Base-by-base conservation (phyloP, 2,113 vertebrate species). In the Istiophorus platypterus region DNA sequence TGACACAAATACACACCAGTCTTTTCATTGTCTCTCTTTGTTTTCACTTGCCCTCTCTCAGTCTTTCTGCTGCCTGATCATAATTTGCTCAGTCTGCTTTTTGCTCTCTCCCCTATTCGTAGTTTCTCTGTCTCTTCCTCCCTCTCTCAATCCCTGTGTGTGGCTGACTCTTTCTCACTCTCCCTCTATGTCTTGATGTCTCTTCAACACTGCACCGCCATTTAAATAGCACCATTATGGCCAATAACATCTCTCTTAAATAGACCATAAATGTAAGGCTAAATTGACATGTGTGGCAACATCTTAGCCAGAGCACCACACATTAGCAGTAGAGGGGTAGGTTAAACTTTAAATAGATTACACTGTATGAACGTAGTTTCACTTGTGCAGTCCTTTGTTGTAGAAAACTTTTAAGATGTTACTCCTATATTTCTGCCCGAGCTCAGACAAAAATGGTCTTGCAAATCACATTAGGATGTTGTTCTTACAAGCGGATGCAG, bases 1-100 rank as follows among this genome's bases (percentile, higher is more conserved):
- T 84, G 75, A 86, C 84, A 88, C 57, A 64, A 64, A 79, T 47
- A 80, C 70, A 68, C 81, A 69, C 72, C 76, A 83, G 61, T 81
- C 74, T 77, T 75, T 72, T 47, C 72, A 82, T 75, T 77, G 66
- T 82, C 78, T 85, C 54, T 71, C 76, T 84, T 84, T 84, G 70
- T 74, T 82, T 85, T 67, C 17, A 34, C 78, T 87, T 91, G 87
- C 87, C 87, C 85, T 91, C 91, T 89, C 71, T 73, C 62, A 71
- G 80, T 72, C 72, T 72, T 80, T 82, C 74, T 76, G 61, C 54
- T 45, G 64, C 62, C 54, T 54, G 39, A 64, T 89, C 63, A 69
- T 73, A 62, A 84, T 80, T 74, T 56, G 39, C 57, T 80, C 70
- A 56, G 70, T 52, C 58, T 54, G 39, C 51, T 29, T 70, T 73